Base-by-base conservation (phyloP, 2,113 vertebrate species). In the Centrocercus urophasianus region DNA sequence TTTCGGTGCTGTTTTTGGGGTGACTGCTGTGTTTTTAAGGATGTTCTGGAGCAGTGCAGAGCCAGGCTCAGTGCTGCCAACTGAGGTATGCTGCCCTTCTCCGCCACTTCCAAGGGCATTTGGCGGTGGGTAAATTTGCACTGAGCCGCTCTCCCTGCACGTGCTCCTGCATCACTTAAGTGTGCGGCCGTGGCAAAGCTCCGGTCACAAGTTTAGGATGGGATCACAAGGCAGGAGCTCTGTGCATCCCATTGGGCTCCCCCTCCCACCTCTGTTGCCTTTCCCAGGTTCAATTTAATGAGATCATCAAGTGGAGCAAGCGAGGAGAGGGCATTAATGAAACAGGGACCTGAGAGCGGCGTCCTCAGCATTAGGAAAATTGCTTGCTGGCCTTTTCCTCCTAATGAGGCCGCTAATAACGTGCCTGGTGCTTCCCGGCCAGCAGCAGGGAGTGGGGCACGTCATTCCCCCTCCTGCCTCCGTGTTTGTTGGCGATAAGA, bases 51-150 rank as follows among this genome's bases (percentile, higher is more conserved):
- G 61, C 25, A 0, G 73, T 95, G 91, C 83, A 88, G 91, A 91
- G 64, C 45, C 34, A 73, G 89, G 24, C 96, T 98, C 60, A 50
- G 97, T 97, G 91, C 96, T 93, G 60, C 94, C 85, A 82, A 89
- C 96, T 88, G 94, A 97, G 91, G 96, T 94, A 79, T 84, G 43
- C 70, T 98, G 97, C 96, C 98, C 97, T 98, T 98, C 91, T 81
- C 89, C 97, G 96, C 96, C 85, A 22, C 90, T 95, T 78, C 95
- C 94, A 98, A 98, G 98, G 97, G 76, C 72, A 0, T 69, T 94
- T 59, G 85, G 81, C 96, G 78, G 9, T 0, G 82, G 86, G 77
- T 86, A 92, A 77, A 92, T 86, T 77, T 60, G 75, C 88, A 45
- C 45, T 19, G 83, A 94, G 90, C 90, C 3, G 17, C 89, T 92